Evolutionary conservation across 2,797 vertebrate species (phyloP).

Genomic region (Rhodeus uyekii): DNA sequence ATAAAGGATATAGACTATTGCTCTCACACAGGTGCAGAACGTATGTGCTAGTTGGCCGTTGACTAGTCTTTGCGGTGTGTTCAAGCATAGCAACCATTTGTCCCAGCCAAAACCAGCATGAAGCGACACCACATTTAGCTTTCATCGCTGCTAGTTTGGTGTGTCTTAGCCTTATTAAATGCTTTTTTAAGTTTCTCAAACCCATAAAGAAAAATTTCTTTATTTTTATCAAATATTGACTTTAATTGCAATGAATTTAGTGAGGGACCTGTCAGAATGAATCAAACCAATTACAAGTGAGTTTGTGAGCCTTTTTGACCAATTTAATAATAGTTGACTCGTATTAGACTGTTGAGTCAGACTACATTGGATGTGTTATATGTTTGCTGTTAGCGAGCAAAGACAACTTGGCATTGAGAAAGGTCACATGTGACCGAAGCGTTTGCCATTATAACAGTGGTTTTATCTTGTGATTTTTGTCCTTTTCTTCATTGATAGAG

Average conservation of each 20-base stretch:
- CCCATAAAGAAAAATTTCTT: too few species aligned
- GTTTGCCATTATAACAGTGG: too few species aligned
- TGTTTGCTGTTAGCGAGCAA: neutral
- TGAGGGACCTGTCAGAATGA: neutral
- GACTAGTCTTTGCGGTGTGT: neutral
- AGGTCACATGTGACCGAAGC: too few species aligned
- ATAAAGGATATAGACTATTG: neutral
- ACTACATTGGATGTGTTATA: neutral
- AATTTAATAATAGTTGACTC: neutral
- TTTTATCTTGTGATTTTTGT: too few species aligned
- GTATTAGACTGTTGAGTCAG: neutral
- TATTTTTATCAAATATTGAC: too few species aligned
- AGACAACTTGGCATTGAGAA: too few species aligned
- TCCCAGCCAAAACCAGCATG: neutral
- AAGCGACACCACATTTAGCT: neutral
- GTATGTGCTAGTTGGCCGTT: neutral
- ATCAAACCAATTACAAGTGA: neutral
- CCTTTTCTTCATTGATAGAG: too few species aligned
- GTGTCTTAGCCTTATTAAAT: neutral
- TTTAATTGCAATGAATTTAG: too few species aligned
- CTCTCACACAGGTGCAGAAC: neutral
- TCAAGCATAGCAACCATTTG: neutral
- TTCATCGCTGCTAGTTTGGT: neutral
- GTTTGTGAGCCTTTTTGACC: neutral
- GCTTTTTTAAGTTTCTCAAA: too few species aligned